Conservation (phyloP, 64 coral and sea anemone genomes). For the Anthopleura sola region DNA sequence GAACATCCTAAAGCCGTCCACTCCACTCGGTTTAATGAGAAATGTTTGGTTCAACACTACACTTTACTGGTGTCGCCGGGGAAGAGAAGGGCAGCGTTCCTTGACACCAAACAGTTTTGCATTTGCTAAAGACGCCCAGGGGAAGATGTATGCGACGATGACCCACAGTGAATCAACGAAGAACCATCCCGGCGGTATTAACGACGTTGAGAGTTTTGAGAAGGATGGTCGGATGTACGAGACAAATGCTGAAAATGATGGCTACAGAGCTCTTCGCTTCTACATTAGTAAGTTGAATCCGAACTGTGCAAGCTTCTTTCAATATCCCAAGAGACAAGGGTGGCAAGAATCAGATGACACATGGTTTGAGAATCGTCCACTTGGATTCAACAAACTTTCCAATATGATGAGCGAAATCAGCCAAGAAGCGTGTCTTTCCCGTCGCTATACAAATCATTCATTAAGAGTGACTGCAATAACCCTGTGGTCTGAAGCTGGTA, state of each 20-base stretch:
- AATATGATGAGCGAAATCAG: slow-evolving; percentile 8
- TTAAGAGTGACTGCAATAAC: too few relatives aligned
- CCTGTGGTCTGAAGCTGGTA: too few relatives aligned
- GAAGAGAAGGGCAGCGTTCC: slow-evolving; percentile 47
- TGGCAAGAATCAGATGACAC: neutral
- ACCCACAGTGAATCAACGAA: slow-evolving; percentile 37
- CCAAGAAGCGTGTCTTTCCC: neutral
- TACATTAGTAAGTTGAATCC: slow-evolving; percentile 42
- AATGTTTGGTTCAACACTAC: slow-evolving; percentile 55
- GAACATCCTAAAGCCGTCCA: neutral
- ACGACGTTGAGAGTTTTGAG: slow-evolving; percentile 21
- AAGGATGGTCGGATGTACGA: slow-evolving; percentile 47
- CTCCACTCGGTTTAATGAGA: slow-evolving; percentile 6
- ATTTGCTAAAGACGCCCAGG: slow-evolving; percentile 20
- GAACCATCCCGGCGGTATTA: slow-evolving; percentile 30
- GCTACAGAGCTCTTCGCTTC: slow-evolving; percentile 21
- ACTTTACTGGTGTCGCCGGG: slow-evolving; percentile 44
- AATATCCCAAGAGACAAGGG: slow-evolving; percentile 21
- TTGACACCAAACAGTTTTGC: slow-evolving; percentile 18
- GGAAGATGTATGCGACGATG: slow-evolving; percentile 14
- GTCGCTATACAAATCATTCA: too few relatives aligned
- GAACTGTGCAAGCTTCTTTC: slow-evolving; percentile 31
- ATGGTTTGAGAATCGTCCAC: neutral
- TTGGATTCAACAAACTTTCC: neutral
- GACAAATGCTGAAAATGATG: slow-evolving; percentile 18